These are phyloP conservation scores for Saturnia pavonia DNA, from an alignment of 2,888 invertebrate genomes.

Conservation along the genomic window DNA sequence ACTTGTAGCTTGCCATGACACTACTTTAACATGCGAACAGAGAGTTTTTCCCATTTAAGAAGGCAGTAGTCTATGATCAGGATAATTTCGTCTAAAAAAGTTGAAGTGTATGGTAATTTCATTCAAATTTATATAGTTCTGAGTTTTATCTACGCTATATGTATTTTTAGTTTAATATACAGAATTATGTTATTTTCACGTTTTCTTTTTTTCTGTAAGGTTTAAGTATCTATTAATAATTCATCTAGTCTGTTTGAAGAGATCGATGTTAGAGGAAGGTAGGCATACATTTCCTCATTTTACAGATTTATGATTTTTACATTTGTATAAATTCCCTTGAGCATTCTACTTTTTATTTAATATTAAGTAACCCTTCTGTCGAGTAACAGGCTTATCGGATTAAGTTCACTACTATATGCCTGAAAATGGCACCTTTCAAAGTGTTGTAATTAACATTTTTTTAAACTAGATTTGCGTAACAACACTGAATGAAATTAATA, in stretches of 20 bases:
- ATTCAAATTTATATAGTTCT: too few relatives aligned
- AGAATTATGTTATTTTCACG: too few relatives aligned
- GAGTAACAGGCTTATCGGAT: not conserved
- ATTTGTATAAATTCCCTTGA: not conserved
- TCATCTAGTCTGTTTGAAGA: not conserved
- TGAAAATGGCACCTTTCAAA: not conserved
- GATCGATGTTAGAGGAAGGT: not conserved
- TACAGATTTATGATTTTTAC: not conserved
- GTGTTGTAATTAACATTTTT: too few relatives aligned
- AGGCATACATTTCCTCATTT: not conserved
- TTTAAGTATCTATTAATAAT: not conserved
- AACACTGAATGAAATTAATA: not conserved
- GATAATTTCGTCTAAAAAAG: too few relatives aligned
- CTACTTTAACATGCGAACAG: too few relatives aligned
- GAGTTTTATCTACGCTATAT: too few relatives aligned
- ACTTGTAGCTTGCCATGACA: too few relatives aligned
- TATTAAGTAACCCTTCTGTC: not conserved
- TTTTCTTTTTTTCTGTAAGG: too few relatives aligned
- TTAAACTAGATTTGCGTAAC: not conserved
- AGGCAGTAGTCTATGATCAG: too few relatives aligned
- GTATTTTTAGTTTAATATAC: too few relatives aligned
- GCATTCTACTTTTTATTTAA: not conserved
- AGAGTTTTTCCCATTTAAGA: too few relatives aligned
- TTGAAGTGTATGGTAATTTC: too few relatives aligned
- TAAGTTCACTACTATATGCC: not conserved